Conservation (phyloP, 1,140 invertebrate species). For the Neotoxoptera formosana region DNA sequence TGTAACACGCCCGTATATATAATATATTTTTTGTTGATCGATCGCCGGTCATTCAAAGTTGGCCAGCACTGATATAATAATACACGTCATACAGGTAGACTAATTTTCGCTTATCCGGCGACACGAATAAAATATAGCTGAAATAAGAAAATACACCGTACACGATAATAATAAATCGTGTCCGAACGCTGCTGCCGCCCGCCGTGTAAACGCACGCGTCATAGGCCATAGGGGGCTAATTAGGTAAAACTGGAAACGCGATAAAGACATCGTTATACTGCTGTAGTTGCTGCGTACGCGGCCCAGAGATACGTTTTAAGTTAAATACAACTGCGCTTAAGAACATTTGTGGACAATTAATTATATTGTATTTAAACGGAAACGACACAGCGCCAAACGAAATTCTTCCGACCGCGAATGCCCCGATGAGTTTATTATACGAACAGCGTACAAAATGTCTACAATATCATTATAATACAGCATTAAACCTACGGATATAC, state of each 20-base stretch:
- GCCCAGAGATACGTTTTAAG: not conserved
- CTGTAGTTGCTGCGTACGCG: not conserved
- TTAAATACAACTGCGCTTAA: not conserved
- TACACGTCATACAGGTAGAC: not conserved
- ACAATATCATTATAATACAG: no score
- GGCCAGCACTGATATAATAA: no score
- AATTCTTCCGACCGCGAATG: not conserved
- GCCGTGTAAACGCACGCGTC: not conserved
- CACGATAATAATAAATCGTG: not conserved
- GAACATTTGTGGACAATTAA: not conserved
- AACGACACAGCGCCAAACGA: not conserved
- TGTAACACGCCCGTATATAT: no score
- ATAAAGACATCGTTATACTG: not conserved
- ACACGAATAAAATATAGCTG: not conserved
- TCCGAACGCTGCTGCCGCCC: not conserved
- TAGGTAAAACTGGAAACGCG: slow-evolving; percentile 20
- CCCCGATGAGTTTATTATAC: not conserved
- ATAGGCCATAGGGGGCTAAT: slow-evolving; percentile 7
- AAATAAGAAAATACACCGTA: not conserved
- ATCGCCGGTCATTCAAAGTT: no score
- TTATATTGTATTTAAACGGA: slow-evolving; percentile 23
- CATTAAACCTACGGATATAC: no score
- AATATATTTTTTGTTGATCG: no score
- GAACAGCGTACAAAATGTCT: no score
- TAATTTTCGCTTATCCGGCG: not conserved